Conservation (phyloP, 1,140 invertebrate species). For the Asobara japonica region DNA sequence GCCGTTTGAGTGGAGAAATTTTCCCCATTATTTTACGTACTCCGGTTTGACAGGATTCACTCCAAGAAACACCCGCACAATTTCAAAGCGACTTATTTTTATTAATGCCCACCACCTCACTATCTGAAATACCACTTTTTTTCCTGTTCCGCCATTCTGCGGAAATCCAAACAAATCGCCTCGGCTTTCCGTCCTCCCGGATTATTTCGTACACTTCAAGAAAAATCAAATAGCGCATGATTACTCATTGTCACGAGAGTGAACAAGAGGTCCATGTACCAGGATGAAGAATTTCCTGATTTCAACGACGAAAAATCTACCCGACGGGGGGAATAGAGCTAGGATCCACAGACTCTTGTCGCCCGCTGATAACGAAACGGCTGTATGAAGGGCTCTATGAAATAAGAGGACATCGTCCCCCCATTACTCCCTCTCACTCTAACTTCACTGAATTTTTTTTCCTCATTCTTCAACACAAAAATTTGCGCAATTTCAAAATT, state of each 20-base stretch:
- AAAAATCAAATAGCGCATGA: conserved; percentile 16
- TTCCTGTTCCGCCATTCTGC: background rate
- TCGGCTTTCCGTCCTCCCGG: background rate
- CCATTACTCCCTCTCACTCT: background rate
- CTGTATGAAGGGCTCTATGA: background rate
- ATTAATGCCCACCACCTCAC: background rate
- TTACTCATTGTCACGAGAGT: conserved; percentile 7
- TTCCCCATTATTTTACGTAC: background rate
- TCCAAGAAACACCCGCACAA: background rate
- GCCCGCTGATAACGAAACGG: background rate
- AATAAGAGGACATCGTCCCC: background rate
- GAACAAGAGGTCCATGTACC: background rate
- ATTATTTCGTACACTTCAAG: conserved; percentile 22
- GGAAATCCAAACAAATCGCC: conserved; percentile 20
- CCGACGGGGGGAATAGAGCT: background rate
- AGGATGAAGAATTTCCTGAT: conserved; percentile 14
- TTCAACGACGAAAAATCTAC: conserved; percentile 9
- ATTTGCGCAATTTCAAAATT: too few species aligned
- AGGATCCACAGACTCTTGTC: too few species aligned
- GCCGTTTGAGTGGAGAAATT: too few species aligned
- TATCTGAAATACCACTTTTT: background rate
- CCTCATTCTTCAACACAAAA: background rate
- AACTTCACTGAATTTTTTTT: background rate
- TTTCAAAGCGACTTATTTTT: background rate
- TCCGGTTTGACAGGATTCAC: background rate